phyloP scores from a whole-genome alignment of 2,888 invertebrate genomes.

The Ormyrus labotus region DNA sequence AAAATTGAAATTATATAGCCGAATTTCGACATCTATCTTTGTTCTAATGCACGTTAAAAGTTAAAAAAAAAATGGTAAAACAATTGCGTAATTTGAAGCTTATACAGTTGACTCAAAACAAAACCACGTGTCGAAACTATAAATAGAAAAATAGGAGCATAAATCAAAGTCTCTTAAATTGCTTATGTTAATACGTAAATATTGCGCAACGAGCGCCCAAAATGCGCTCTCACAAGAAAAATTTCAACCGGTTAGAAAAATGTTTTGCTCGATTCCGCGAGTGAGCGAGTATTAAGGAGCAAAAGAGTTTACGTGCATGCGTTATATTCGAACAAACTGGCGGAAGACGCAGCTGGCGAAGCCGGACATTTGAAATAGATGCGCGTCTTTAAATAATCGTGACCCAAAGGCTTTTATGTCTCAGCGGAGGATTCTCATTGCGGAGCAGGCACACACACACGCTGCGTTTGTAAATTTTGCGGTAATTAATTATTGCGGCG shows the following conservation, averaged over 20 bases:
- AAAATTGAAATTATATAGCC: too few relatives aligned
- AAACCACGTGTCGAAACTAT: too few relatives aligned
- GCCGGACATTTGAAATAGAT: constrained; percentile 74
- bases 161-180: too few relatives aligned
- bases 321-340: constrained; percentile 64
- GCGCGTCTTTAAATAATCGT: constrained; percentile 75
- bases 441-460: neutral
- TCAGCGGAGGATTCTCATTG: constrained; percentile 21
- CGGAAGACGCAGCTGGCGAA: constrained; percentile 71
- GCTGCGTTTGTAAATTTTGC: constrained; percentile 3
- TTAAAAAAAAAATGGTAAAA: too few relatives aligned
- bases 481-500: neutral
- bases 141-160: too few relatives aligned
- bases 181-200: too few relatives aligned
- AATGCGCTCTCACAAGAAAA: neutral
- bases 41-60: too few relatives aligned
- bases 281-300: neutral
- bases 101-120: too few relatives aligned
- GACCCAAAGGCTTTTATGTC: constrained; percentile 71
- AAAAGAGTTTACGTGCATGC: constrained; percentile 14
- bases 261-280: neutral
- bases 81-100: too few relatives aligned
- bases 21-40: too few relatives aligned
- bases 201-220: too few relatives aligned
- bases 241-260: neutral